A percentile compares a stretch with the other conserved stretches of the same genome.
Conservation (phyloP, 1,140 invertebrate genomes). For the Brachionus koreanus region DNA sequence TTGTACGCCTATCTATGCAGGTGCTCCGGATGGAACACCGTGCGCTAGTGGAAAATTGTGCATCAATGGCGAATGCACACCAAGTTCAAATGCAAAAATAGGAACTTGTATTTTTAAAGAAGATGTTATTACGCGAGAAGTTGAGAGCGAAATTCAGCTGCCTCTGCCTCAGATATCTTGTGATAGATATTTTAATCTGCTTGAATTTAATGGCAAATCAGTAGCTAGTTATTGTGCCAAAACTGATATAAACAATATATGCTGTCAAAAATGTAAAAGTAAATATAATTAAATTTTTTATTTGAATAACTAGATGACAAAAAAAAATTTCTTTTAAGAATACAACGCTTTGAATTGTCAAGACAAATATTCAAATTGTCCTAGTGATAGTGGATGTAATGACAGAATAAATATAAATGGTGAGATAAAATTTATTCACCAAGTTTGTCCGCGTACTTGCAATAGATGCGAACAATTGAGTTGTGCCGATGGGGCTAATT, state of each 20-base stretch:
- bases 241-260: not conserved
- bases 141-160: not conserved
- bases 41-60: slow-evolving; percentile 33
- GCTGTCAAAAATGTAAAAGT: slow-evolving; percentile 36
- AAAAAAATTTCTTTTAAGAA: not conserved
- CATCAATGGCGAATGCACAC: not conserved
- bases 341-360: not conserved
- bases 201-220: not conserved
- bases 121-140: slow-evolving; percentile 16
- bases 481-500: not conserved
- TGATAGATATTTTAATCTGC: not conserved
- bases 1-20: not conserved
- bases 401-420: not conserved
- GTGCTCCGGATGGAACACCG: slow-evolving; percentile 13
- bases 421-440: not conserved
- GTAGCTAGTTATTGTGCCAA: not conserved
- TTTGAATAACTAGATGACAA: not conserved
- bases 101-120: slow-evolving; percentile 13
- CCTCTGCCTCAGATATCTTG: slow-evolving; percentile 14
- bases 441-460: slow-evolving; percentile 20
- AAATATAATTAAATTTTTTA: not conserved
- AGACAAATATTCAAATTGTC: not conserved
- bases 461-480: not conserved
- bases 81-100: not conserved
- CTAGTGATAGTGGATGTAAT: not conserved